Conservation (phyloP, 2,797 vertebrate species). For the Peromyscus aztecus region DNA sequence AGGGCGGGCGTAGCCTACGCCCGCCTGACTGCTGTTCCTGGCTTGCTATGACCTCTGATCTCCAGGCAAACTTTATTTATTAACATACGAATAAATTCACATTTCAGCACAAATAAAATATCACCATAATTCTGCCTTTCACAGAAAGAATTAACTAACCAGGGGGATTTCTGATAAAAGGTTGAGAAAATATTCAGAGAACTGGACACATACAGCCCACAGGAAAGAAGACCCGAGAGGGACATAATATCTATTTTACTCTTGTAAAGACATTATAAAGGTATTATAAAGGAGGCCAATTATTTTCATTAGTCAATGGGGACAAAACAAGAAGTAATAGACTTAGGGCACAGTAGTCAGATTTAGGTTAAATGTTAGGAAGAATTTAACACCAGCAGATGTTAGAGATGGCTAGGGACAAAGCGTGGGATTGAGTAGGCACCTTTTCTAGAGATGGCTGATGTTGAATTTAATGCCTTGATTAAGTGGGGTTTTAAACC, state of each 20-base stretch:
- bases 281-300: slow-evolving; percentile 76
- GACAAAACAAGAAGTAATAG: slow-evolving; percentile 83
- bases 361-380: slow-evolving; percentile 75
- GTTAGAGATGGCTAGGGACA: slow-evolving; percentile 1
- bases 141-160: slow-evolving; percentile 78
- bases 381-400: slow-evolving; percentile 65
- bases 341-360: slow-evolving; percentile 61
- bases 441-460: slow-evolving; percentile 21
- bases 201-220: slow-evolving; percentile 72
- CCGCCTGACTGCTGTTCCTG: no score
- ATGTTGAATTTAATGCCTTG: slow-evolving; percentile 20
- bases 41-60: no score
- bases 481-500: slow-evolving; percentile 71
- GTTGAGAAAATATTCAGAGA: slow-evolving; percentile 83
- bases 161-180: slow-evolving; percentile 80
- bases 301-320: slow-evolving; percentile 81
- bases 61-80: no score
- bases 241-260: slow-evolving; percentile 77
- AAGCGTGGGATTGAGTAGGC: not conserved
- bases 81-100: no score
- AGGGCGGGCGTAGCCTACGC: no score
- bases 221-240: slow-evolving; percentile 81
- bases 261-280: slow-evolving; percentile 78
- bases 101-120: no score
- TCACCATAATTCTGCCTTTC: slow-evolving; percentile 63